Evolutionary conservation across 2,797 vertebrate species (phyloP), one percentile per base, ranked within the genome.

Genomic region (Apogon talboti): DNA sequence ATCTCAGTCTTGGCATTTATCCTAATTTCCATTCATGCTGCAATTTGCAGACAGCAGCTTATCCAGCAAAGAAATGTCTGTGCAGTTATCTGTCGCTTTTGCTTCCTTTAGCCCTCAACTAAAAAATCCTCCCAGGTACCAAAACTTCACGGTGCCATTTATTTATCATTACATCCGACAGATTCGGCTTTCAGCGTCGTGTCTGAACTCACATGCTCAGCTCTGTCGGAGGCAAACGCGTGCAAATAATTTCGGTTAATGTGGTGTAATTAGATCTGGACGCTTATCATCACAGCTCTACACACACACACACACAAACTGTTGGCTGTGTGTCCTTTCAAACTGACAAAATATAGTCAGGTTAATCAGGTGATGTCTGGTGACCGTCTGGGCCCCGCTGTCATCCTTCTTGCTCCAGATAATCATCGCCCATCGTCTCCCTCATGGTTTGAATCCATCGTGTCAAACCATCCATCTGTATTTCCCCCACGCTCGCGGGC

Each of bases 371-470:
- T 56, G 38, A 71, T 62, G 66, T 75, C 66, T 76, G 70, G 24
- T 66, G 65, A 72, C 66, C 10, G 50, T 75, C 75, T 62, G 63
- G 70, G 69, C 51, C 66, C 80, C 66, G 66, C 70, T 78, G 75
- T 80, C 68, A 72, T 82, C 66, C 66, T 59, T 67, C 68, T 79
- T 73, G 42, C 72, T 75, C 51, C 13, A 56, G 53, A 78, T 77
- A 71, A 81, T 81, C 72, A 74, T 78, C 74, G 67, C 51, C 53
- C 52, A 66, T 83, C 67, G 83, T 74, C 62, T 52, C 70, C 51
- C 52, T 44, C 56, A 47, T 24, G 16, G 50, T 72, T 68, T 54
- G 49, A 38, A 77, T 78, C 43, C 63, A 44, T 73, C 46, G 61
- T 76, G 71, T 82, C 79, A 74, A 75, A 37, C 35, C 45, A 57